Base-by-base conservation (phyloP, 2,888 invertebrate species). In the Lottia gigantea region DNA sequence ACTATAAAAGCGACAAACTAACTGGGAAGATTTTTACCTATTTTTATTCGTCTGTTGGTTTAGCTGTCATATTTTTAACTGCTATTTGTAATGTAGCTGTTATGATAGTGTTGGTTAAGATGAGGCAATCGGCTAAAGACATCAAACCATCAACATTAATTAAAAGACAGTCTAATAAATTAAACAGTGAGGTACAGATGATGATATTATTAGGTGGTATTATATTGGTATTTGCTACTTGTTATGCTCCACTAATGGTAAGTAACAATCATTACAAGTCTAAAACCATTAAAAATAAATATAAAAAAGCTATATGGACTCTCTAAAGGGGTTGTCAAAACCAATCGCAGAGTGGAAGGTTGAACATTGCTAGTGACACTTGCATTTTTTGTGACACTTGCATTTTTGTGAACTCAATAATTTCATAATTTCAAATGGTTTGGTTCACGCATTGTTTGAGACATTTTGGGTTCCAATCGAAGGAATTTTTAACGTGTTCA, bases 161-260 rank as follows among this genome's bases (percentile, higher is more conserved):
- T 2, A 74, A 71, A 31, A 63, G 75, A 55, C 55, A 55, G 14
- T 23, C 55, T 55, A 55, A 55, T 23, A 55, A 55, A 46, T 66
- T 77, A 16, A 79, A 81, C 70, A 76, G 80, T 72, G 88, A 88
- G 76, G 80, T 88, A 62, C 88, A 88, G 74, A 88, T 88, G 88
- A 83, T 87, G 66, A 78, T 87, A 19, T 81, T 89, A 6, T 82
- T 88, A 4, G 75, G 85, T 1, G 87, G 87, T 23, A 87, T 89
- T 68, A 84, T 88, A 6, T 64, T 86, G 23, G 82, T 87, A 8
- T 88, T 89, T 74, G 80, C 85, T 46, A 77, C 83, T 6, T 89
- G 88, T 74, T 89, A 88, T 86, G 81, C 86, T 8, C 88, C 88
- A 7, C 80, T 89, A 46, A 82, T 86, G 84, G 88, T 87, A 78